phyloP scores from a whole-genome alignment of 64 coral and sea anemone genomes.

The Montipora cactus region DNA sequence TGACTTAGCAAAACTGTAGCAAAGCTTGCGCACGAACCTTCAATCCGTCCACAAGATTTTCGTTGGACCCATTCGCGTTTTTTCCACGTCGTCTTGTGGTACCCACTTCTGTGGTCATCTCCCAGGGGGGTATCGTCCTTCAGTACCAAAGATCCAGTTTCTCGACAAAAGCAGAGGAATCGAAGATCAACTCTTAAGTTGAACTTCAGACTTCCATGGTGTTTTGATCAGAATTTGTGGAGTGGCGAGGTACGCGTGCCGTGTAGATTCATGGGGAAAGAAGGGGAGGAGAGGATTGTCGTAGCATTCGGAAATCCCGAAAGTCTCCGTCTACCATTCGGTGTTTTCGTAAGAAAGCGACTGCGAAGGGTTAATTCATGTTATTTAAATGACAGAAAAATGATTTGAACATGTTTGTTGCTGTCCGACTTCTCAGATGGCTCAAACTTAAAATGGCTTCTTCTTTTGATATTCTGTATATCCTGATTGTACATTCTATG shows the following conservation, averaged over 20 bases:
- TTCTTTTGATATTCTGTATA: no score
- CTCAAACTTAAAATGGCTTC: not conserved
- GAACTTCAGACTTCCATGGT: conserved; percentile 14
- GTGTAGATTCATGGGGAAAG: not conserved
- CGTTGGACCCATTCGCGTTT: conserved; percentile 27
- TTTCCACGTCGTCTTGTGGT: conserved; percentile 49
- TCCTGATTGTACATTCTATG: no score
- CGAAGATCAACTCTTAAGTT: not conserved
- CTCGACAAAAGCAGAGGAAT: not conserved
- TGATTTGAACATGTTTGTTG: not conserved
- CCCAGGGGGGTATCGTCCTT: conserved; percentile 14
- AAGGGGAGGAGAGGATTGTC: not conserved
- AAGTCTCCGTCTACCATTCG: not conserved
- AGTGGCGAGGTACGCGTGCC: not conserved
- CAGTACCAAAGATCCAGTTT: conserved; percentile 9
- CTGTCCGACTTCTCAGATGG: not conserved
- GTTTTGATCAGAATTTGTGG: conserved; percentile 39
- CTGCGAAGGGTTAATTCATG: not conserved
- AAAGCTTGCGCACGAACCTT: conserved; percentile 2
- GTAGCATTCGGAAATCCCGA: not conserved
- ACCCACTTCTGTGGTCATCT: conserved; percentile 35
- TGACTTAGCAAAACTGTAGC: not conserved
- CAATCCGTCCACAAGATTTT: conserved; percentile 26
- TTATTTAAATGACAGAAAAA: not conserved
- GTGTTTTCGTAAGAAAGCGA: not conserved